Percentiles rank a stretch among this genome's conserved stretches.
phyloP scores from a whole-genome alignment of 2,797 vertebrate genomes.

The Lithobates sylvaticus region DNA sequence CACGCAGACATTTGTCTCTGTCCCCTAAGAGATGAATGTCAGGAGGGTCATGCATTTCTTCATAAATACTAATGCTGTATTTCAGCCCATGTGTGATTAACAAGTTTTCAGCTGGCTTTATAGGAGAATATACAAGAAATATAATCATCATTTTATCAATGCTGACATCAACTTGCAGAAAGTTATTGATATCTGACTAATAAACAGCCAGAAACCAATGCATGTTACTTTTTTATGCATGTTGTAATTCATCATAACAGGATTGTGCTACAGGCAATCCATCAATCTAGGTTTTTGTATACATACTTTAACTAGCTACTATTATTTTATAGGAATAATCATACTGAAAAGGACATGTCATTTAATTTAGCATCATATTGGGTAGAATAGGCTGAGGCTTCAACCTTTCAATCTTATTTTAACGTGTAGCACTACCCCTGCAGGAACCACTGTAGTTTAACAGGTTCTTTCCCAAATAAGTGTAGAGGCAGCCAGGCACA shows the following conservation, averaged over 20 bases:
- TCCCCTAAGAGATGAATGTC: constrained; percentile 29
- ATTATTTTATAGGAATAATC: background rate
- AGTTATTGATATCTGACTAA: constrained; percentile 16
- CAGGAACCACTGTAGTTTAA: no score
- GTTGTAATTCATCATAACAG: constrained; percentile 17
- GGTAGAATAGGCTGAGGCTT: no score
- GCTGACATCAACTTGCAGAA: background rate
- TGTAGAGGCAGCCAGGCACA: no score
- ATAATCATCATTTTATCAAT: constrained; percentile 30
- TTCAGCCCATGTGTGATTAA: background rate
- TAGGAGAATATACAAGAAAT: background rate
- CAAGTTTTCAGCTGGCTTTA: background rate
- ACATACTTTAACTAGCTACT: background rate
- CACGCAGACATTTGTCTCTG: constrained; percentile 34
- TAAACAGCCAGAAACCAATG: constrained; percentile 6
- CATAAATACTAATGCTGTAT: constrained; percentile 41
- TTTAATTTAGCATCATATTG: background rate
- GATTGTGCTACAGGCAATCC: background rate
- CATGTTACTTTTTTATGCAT: constrained; percentile 5
- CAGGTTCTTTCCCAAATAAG: no score
- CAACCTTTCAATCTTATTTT: no score
- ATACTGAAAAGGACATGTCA: background rate
- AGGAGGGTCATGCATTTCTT: background rate
- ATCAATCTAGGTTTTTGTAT: background rate
- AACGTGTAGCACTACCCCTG: no score